phyloP scores from a whole-genome alignment of 2,797 vertebrate species.

The Macropus fuliginosus region DNA sequence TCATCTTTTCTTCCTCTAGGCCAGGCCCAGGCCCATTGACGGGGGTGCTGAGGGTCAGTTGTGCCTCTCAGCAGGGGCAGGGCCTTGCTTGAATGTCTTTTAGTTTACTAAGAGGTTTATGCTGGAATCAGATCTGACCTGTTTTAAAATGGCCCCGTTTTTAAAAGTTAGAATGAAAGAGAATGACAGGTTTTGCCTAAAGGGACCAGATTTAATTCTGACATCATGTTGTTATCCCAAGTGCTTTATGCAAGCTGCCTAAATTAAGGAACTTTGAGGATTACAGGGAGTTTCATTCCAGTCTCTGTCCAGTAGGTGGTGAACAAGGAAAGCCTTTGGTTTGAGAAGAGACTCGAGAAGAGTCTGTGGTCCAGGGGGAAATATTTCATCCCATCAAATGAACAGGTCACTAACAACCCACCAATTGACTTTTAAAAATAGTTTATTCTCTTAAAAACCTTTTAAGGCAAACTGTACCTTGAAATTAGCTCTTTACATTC shows the following conservation, averaged over 20 bases:
- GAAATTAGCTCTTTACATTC: conserved; percentile 86
- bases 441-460: conserved; percentile 84
- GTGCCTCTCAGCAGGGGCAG: neutral
- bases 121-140: neutral
- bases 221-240: neutral
- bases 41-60: too few relatives aligned
- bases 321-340: neutral
- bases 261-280: neutral
- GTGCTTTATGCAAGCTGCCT: neutral
- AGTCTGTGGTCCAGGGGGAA: neutral
- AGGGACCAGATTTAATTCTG: neutral
- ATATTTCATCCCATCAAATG: neutral
- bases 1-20: neutral
- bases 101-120: accelerated
- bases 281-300: neutral
- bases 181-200: neutral
- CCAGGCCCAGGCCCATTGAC: neutral
- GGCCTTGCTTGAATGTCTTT: neutral
- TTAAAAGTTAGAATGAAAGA: neutral
- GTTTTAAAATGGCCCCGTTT: neutral
- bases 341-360: neutral
- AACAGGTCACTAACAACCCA: conserved; percentile 41
- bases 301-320: neutral
- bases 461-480: conserved; percentile 84
- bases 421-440: conserved; percentile 82